Evolutionary conservation across 2,888 invertebrate species (phyloP).

Genomic region (Agriopis leucophaearia): DNA sequence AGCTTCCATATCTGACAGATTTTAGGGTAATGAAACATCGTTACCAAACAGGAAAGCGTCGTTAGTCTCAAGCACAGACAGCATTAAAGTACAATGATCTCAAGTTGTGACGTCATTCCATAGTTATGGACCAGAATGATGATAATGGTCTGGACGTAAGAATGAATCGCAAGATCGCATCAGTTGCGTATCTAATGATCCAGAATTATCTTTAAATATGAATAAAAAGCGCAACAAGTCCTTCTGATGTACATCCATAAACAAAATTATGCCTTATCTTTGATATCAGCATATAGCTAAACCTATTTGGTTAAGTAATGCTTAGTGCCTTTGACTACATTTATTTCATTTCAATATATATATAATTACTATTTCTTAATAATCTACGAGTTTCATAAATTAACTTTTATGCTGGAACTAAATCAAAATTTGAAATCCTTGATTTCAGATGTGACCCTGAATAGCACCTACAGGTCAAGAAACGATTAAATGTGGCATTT

Average conservation of each 20-base stretch:
- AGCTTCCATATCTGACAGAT: conserved; percentile 11
- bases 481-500: conserved; percentile 6
- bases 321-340: neutral
- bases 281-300: no score
- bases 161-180: conserved; percentile 11
- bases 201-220: neutral
- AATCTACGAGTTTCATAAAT: neutral
- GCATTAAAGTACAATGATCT: conserved; percentile 28
- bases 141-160: conserved; percentile 14
- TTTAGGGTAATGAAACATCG: conserved; percentile 20
- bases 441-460: no score
- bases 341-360: no score
- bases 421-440: neutral
- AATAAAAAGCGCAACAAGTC: neutral
- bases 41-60: conserved; percentile 24
- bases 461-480: conserved; percentile 4
- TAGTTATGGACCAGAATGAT: conserved; percentile 12
- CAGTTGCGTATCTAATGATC: conserved; percentile 6
- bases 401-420: neutral
- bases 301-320: neutral
- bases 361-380: neutral
- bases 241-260: neutral
- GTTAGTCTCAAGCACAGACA: conserved; percentile 7
- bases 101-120: conserved; percentile 14
- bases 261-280: no score